Base-by-base conservation (phyloP, 1,140 invertebrate species). In the Himalopsyche phryganea region DNA sequence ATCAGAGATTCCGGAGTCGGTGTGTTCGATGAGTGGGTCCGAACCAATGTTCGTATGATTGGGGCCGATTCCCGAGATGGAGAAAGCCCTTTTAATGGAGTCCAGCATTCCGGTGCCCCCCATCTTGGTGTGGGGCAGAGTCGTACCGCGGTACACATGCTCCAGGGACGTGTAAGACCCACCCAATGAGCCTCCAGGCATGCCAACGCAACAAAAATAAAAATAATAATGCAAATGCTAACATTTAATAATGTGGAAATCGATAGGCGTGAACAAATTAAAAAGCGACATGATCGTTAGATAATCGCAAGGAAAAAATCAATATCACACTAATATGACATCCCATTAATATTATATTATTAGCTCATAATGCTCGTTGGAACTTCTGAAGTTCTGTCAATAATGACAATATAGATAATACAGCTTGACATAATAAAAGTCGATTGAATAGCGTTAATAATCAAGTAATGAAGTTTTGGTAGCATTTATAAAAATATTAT, bases 141-240 rank as follows among this genome's bases (percentile, higher is more conserved):
- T 85, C 15, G 83, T 85, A 65, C 80, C 79, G 67, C 81, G 82
- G 76, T 85, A 85, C 49, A 84, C 81, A 71, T 84, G 80, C 72
- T 81, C 80, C 67, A 85, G 75, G 62, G 83, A 84, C 67, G 79
- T 80, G 76, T 85, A 85, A 66, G 82, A 83, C 68, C 80, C 77
- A 65, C 80, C 80, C 67, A 80, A 76, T 74, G 81, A 80, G 53
- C 63, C 60, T 68, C 78, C 75, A 65, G 82, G 80, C 81, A 82
- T 82, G 53, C 60, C 63, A 61, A 55, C 63, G 55, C 50, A 45
- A 65, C 51, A 65, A 53, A 61, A 61, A 61, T 47, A 61, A 61
- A 57, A 59, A 58, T 60, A 58, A 56, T 49, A n/a, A n/a, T n/a
- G n/a, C n/a, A n/a, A n/a, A n/a, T n/a, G 50, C 50, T 45, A 15